Evolutionary conservation across 2,797 vertebrate genomes (phyloP).

Genomic region (Harpagifer antarcticus): DNA sequence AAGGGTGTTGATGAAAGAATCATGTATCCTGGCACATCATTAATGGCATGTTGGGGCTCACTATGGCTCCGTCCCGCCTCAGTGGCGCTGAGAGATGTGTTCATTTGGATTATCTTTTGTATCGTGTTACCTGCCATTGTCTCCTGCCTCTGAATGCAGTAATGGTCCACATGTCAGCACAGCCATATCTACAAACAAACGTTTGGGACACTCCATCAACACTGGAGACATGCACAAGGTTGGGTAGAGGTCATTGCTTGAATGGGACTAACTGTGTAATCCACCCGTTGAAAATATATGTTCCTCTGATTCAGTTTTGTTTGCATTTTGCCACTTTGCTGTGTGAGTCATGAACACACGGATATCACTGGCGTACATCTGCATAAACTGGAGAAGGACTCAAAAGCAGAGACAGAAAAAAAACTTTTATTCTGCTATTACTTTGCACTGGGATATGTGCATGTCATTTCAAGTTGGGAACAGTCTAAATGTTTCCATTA

Average conservation of each 20-base stretch:
- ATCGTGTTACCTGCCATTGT: conserved; percentile 40
- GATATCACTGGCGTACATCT: no score
- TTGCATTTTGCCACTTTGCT: conserved; percentile 5
- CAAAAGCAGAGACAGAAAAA: neutral
- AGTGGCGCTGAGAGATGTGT: conserved; percentile 27
- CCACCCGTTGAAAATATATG: conserved; percentile 5
- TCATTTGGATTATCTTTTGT: conserved; percentile 46
- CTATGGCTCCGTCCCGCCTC: conserved; percentile 17
- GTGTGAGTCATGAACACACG: neutral
- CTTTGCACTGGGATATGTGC: neutral
- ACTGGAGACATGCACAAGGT: neutral
- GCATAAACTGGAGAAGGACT: neutral
- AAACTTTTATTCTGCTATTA: neutral
- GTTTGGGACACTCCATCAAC: conserved; percentile 18
- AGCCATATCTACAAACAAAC: conserved; percentile 16
- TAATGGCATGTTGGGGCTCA: conserved; percentile 24
- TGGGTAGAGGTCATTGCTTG: neutral
- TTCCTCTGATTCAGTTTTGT: conserved; percentile 11
- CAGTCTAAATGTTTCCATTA: neutral
- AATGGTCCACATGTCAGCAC: conserved; percentile 22
- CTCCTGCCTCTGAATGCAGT: conserved; percentile 13
- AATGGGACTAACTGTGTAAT: neutral
- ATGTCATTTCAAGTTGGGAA: neutral
- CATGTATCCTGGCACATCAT: conserved; percentile 17
- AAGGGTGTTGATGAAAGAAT: conserved; percentile 31